phyloP scores from a whole-genome alignment of 2,888 invertebrate genomes.

The Cosmia trapezina region DNA sequence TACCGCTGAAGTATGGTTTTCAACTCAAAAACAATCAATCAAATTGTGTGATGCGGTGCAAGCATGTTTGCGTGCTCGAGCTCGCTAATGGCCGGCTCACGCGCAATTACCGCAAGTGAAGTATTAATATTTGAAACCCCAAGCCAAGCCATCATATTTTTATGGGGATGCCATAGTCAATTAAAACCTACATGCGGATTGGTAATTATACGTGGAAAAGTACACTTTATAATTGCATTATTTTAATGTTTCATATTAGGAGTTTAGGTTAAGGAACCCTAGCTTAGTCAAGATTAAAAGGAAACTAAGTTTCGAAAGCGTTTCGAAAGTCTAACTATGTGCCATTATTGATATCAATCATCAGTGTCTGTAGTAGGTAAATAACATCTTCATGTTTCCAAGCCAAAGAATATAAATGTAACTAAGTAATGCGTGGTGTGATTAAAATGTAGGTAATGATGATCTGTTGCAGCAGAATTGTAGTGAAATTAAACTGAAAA shows the following conservation, averaged over 20 bases:
- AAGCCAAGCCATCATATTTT: slow-evolving; percentile 9
- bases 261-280: not conserved
- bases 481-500: not conserved
- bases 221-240: not conserved
- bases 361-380: not conserved
- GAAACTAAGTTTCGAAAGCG: not conserved
- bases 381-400: not conserved
- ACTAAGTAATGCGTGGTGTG: not conserved
- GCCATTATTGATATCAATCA: slow-evolving; percentile 1
- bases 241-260: not conserved
- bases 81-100: slow-evolving; percentile 30
- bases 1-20: not conserved
- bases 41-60: slow-evolving; percentile 12
- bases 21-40: not conserved
- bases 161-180: not conserved
- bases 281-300: too few relatives aligned
- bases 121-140: slow-evolving; percentile 52
- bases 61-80: slow-evolving; percentile 24
- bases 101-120: slow-evolving; percentile 46
- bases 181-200: slow-evolving; percentile 8
- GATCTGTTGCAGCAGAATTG: not conserved
- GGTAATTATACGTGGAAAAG: not conserved
- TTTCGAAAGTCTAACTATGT: not conserved
- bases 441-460: not conserved
- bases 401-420: not conserved